phyloP scores from a whole-genome alignment of 2,888 invertebrate species.

The Uloborus plumipes region DNA sequence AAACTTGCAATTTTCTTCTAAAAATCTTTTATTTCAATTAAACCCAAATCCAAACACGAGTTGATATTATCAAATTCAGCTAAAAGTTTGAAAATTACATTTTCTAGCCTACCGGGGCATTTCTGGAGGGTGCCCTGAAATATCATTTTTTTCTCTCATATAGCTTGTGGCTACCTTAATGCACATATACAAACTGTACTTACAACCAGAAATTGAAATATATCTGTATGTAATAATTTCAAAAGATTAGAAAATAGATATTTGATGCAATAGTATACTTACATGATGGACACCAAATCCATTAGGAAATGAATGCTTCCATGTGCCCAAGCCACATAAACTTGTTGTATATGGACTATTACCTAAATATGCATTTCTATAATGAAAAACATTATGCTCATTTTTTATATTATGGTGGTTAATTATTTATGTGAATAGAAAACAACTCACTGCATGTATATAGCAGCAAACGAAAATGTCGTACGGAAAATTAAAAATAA shows the following conservation, averaged over 20 bases:
- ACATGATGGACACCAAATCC: conserved; percentile 86
- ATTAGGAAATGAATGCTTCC: conserved; percentile 82
- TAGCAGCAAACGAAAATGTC: too few relatives aligned
- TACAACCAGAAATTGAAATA: not conserved
- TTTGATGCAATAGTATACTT: conserved; percentile 68
- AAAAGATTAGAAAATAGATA: not conserved
- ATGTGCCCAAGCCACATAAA: conserved; percentile 82
- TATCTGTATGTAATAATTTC: not conserved
- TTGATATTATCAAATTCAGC: too few relatives aligned
- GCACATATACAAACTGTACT: not conserved
- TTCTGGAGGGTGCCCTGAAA: too few relatives aligned
- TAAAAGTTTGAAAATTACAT: too few relatives aligned
- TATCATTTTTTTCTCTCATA: too few relatives aligned
- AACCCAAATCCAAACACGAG: too few relatives aligned
- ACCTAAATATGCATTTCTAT: conserved; percentile 91
- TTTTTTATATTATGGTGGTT: not conserved
- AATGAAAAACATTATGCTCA: conserved; percentile 19
- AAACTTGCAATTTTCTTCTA: too few relatives aligned
- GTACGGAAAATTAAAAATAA: too few relatives aligned
- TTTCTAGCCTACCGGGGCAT: too few relatives aligned
- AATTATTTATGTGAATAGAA: not conserved
- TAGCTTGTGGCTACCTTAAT: not conserved
- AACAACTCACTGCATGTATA: not conserved
- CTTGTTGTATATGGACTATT: conserved; percentile 88
- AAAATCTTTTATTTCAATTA: too few relatives aligned